Percentiles rank a stretch among this genome's conserved stretches.
Evolutionary conservation across 2,797 vertebrate species (phyloP).

Genomic region (Enteromius anoplus): DNA sequence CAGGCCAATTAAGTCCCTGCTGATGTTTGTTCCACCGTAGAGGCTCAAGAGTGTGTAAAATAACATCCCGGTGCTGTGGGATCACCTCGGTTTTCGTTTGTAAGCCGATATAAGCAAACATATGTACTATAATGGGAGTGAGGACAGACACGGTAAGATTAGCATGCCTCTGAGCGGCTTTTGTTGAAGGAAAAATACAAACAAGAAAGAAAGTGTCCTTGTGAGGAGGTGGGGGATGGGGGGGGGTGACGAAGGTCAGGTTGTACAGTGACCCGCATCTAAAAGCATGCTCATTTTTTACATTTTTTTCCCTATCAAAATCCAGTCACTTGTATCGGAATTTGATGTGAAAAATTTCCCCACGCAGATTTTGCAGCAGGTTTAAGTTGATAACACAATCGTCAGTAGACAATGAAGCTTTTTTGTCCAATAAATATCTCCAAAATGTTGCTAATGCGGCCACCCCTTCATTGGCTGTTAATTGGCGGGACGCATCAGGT

Average conservation of each 20-base stretch:
- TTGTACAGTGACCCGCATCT: background rate
- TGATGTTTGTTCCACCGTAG: constrained; percentile 26
- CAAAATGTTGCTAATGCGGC: background rate
- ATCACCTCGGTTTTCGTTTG: constrained; percentile 1
- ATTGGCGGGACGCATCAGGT: background rate
- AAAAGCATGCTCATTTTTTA: background rate
- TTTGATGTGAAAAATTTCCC: background rate
- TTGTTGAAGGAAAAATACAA: constrained; percentile 9
- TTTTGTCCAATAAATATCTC: background rate
- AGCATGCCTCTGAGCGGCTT: background rate
- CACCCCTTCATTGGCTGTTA: background rate
- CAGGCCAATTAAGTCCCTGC: constrained; percentile 27
- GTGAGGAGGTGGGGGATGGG: background rate
- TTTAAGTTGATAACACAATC: background rate
- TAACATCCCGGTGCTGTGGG: background rate
- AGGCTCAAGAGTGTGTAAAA: constrained; percentile 14
- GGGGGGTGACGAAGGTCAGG: background rate
- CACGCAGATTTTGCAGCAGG: background rate
- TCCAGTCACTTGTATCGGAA: background rate
- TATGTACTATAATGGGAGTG: background rate
- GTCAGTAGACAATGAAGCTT: background rate
- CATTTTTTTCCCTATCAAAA: background rate
- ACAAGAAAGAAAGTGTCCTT: background rate
- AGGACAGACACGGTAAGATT: background rate
- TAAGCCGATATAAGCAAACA: background rate